Evolutionary conservation across 37 sponge, comb jelly and placozoan species (phyloP).

Genomic region (Chondrilla cf. caribensis): DNA sequence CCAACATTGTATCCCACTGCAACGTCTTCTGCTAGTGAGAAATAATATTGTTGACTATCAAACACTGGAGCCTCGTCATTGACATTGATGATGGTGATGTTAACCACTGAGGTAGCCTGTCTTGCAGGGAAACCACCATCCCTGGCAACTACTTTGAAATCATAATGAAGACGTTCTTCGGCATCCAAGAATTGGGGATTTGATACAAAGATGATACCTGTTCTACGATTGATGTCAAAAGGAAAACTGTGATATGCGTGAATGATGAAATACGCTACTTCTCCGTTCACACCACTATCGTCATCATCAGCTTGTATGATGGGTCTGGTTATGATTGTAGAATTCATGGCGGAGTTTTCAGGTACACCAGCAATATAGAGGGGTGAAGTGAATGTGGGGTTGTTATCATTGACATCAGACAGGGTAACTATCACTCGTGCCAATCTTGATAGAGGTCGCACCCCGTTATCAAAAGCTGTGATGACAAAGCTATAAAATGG

Average conservation of each 20-base stretch:
- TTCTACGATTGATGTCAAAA: background rate
- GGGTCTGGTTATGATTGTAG: background rate
- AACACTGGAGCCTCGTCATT: constrained; percentile 7
- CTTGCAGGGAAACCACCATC: background rate
- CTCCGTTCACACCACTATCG: background rate
- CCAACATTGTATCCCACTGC: background rate
- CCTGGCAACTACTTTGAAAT: background rate
- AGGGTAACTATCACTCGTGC: background rate
- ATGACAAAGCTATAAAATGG: background rate
- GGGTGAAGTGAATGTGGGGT: background rate
- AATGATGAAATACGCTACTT: background rate
- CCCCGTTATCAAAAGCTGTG: background rate
- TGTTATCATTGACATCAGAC: constrained; percentile 17
- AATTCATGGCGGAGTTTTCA: background rate
- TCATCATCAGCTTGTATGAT: background rate
- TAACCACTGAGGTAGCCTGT: background rate
- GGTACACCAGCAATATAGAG: background rate
- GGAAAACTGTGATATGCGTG: background rate
- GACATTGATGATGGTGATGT: background rate
- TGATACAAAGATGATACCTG: background rate
- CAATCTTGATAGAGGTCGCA: background rate
- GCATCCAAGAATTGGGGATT: background rate
- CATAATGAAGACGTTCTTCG: background rate
- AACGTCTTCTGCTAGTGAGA: background rate
- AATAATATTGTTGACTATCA: background rate